Evolutionary conservation across 1,140 invertebrate species (phyloP).

Genomic region (Trichonephila clavipes): DNA sequence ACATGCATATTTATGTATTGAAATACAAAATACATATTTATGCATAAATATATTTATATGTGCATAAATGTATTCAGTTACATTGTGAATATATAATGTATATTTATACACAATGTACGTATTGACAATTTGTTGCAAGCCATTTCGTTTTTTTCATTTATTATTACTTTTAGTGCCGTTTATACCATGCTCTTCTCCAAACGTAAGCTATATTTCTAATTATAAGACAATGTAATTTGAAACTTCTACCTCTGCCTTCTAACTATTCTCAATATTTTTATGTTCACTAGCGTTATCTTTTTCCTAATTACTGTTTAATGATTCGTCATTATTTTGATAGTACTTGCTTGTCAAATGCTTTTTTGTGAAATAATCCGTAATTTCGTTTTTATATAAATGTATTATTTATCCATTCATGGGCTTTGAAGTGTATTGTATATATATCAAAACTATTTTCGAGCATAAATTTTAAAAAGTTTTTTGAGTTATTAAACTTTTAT

Average conservation of each 20-base stretch:
- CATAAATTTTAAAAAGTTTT: no score
- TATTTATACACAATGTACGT: slow-evolving; percentile 42
- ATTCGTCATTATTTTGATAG: not conserved
- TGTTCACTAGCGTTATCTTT: not conserved
- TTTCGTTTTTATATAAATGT: no score
- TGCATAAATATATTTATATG: slow-evolving; percentile 36
- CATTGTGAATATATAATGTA: not conserved
- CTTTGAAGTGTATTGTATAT: no score
- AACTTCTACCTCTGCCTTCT: slow-evolving; percentile 37
- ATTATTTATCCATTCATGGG: no score
- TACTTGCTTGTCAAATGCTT: not conserved
- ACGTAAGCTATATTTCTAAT: slow-evolving; percentile 27
- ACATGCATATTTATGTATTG: slow-evolving; percentile 40
- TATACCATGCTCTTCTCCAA: slow-evolving; percentile 25
- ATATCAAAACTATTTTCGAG: no score
- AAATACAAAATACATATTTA: slow-evolving; percentile 30
- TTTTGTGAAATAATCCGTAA: not conserved
- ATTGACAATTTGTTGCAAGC: slow-evolving; percentile 42
- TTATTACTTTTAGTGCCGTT: slow-evolving; percentile 49
- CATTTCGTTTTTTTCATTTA: slow-evolving; percentile 44
- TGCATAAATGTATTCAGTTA: slow-evolving; percentile 27
- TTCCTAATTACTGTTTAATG: not conserved
- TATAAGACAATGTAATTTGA: slow-evolving; percentile 10
- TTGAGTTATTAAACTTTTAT: no score
- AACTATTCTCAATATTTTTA: not conserved